phyloP scores from a whole-genome alignment of 2,113 vertebrate genomes.

The Notechis scutatus region DNA sequence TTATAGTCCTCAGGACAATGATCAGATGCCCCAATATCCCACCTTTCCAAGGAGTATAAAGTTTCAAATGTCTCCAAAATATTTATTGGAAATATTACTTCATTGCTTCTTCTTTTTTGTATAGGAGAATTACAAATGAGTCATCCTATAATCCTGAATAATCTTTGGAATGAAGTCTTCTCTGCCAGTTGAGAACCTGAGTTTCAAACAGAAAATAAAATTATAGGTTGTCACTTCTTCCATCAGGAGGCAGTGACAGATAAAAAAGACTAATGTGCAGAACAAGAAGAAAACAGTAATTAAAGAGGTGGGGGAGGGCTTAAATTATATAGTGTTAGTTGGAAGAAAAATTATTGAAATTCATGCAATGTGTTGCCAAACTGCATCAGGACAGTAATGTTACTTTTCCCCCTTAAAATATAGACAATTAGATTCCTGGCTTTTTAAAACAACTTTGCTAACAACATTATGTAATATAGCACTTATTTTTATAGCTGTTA shows the following conservation, averaged over 20 bases:
- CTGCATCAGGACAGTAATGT: background rate
- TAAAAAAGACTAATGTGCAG: slow-evolving; percentile 1
- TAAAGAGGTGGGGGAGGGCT: background rate
- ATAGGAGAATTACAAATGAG: slow-evolving; percentile 5
- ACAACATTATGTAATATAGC: background rate
- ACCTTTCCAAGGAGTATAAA: background rate
- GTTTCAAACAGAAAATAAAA: slow-evolving; percentile 34
- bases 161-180: background rate
- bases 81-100: background rate
- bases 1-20: background rate
- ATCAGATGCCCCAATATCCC: background rate
- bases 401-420: background rate
- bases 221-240: slow-evolving; percentile 30
- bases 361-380: background rate
- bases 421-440: background rate
- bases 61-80: background rate
- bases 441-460: background rate
- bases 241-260: slow-evolving; percentile 18
- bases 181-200: slow-evolving; percentile 11
- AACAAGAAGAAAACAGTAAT: slow-evolving; percentile 10
- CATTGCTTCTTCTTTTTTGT: background rate
- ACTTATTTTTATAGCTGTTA: background rate
- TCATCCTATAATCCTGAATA: slow-evolving; percentile 13
- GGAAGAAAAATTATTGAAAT: slow-evolving; percentile 10
- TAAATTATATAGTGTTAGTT: slow-evolving; percentile 28